A percentile compares a stretch with the other conserved stretches of the same genome.
phyloP scores from a whole-genome alignment of 2,797 vertebrate species.

The Staurois parvus region DNA sequence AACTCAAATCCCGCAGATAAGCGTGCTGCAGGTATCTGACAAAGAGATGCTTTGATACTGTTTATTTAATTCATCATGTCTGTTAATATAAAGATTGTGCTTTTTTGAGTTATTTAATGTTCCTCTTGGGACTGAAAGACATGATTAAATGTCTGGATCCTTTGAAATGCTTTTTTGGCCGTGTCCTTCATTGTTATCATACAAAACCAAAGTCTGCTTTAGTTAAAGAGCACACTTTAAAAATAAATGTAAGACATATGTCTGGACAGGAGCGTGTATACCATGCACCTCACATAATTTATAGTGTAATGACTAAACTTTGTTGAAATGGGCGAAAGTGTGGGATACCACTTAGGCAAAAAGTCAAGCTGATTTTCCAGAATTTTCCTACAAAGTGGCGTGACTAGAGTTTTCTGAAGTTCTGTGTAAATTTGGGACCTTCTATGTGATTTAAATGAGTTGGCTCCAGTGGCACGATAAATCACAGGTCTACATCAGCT shows the following conservation, averaged over 20 bases:
- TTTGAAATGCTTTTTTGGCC: conserved; percentile 42
- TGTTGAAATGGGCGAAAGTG: background rate
- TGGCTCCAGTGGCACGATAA: background rate
- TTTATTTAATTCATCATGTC: conserved; percentile 22
- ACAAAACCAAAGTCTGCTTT: conserved; percentile 6
- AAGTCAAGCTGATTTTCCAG: background rate
- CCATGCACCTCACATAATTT: conserved; percentile 8
- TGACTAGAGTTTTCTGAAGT: conserved; percentile 6
- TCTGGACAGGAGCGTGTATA: conserved; percentile 5
- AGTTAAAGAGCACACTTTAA: conserved; percentile 30
- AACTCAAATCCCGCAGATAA: conserved; percentile 19
- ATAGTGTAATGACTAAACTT: background rate
- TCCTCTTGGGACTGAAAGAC: conserved; percentile 26
- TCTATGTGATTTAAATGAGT: background rate
- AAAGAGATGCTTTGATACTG: conserved; percentile 20
- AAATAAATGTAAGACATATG: conserved; percentile 45
- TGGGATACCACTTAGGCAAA: background rate
- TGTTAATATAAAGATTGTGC: conserved; percentile 22
- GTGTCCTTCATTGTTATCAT: conserved; percentile 23
- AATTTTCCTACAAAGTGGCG: conserved; percentile 4
- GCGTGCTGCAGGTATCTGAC: conserved; percentile 16
- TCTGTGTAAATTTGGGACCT: conserved; percentile 1
- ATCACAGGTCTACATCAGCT: background rate
- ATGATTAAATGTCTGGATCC: conserved; percentile 31
- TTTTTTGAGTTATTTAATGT: conserved; percentile 30